Base-by-base conservation (phyloP, 2,888 invertebrate species). In the Tenthredo scrophulariae region DNA sequence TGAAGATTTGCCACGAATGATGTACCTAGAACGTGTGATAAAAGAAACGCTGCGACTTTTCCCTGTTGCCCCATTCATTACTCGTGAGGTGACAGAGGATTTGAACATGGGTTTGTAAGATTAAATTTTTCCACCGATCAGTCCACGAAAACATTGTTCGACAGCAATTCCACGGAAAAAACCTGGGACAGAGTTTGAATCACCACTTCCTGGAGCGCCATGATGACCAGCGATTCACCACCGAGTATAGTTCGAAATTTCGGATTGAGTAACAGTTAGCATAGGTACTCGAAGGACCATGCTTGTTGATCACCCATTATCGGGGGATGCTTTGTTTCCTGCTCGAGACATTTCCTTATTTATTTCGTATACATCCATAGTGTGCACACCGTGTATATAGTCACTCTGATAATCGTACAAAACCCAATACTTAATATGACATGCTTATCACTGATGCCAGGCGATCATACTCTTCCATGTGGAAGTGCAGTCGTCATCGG, bases 11-110 rank as follows among this genome's bases (percentile, higher is more conserved):
- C 40, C 40, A 7, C 40, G 10, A 1, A 43, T 43, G 40, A 43
- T 0, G 40, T 43, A 43, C 40, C 40, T 43, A 2, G 40, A 43
- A 43, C 40, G 40, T 43, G 40, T 10, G 40, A 43, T 43, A 10
- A 43, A 10, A 43, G 40, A 43, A 43, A 43, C 40, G 40, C 1
- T 43, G 10, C 40, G 40, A 10, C 10, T 43, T 6, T 95, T 95
- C 88, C 95, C 95, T 0, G 94, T 94, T 0, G 95, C 94, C 1
- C 94, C 94, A 1, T 90, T 94, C 43, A 93, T 95, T 82, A 94
- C 92, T 0, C 91, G 95, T 85, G 89, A 93, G 86, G 92, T 94
- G 0, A 89, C 91, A 1, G 93, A 93, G 77, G 94, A 94, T 87
- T 88, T 94, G 1, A 92, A 94, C 88, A 91, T 95, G 29, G 93